Conservation (phyloP, 2,888 invertebrate species). For the Parnassius apollo region DNA sequence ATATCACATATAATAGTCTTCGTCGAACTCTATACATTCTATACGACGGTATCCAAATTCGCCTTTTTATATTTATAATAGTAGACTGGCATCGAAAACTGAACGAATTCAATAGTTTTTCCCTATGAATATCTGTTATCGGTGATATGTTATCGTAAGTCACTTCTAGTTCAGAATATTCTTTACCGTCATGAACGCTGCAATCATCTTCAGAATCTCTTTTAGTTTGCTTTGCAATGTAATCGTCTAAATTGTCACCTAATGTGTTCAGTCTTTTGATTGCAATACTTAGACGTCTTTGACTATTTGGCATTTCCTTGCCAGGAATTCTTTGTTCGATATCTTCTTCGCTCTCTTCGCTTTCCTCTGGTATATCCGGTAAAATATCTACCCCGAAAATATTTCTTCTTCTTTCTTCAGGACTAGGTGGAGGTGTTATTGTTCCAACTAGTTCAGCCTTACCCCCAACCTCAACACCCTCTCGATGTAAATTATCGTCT, state of each 20-base stretch:
- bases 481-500: constrained; percentile 60
- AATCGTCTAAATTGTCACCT: constrained; percentile 75
- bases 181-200: constrained; percentile 48
- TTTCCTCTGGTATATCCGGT: constrained; percentile 79
- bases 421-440: constrained; percentile 70
- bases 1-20: constrained; percentile 57
- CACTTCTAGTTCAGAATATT: constrained; percentile 65
- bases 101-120: constrained; percentile 70
- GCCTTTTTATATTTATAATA: constrained; percentile 60
- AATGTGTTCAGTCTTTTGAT: constrained; percentile 77
- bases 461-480: constrained; percentile 44
- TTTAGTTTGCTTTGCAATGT: constrained; percentile 67
- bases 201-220: constrained; percentile 56
- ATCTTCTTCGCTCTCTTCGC: constrained; percentile 60
- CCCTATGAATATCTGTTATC: constrained; percentile 67
- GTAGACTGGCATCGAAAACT: constrained; percentile 68
- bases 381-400: constrained; percentile 76
- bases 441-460: constrained; percentile 50
- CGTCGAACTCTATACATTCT: constrained; percentile 64
- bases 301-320: constrained; percentile 46
- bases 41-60: constrained; percentile 69
- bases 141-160: constrained; percentile 68
- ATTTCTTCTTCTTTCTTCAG: constrained; percentile 71
- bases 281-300: constrained; percentile 63
- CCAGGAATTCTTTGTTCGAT: constrained; percentile 42